These are phyloP conservation scores for Melinopterus prodromus DNA, from an alignment of 2,888 invertebrate species.

Conservation along the genomic window DNA sequence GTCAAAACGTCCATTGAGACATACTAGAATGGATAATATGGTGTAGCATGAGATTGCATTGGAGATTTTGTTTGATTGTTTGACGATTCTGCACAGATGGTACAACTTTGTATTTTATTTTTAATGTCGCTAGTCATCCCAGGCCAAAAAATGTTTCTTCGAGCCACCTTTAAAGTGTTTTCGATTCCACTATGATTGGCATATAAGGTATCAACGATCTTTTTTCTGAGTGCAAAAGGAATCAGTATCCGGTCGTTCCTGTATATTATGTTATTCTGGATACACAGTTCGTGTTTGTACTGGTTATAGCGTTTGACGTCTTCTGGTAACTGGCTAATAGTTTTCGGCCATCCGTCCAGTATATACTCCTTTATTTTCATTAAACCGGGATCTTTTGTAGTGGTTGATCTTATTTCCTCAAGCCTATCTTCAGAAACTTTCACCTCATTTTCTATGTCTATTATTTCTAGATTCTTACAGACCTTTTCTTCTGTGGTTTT, in stretches of 20 bases:
- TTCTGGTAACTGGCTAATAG: neutral
- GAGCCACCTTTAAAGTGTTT: neutral
- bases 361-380: conserved; percentile 7
- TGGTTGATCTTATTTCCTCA: neutral
- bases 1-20: conserved; percentile 10
- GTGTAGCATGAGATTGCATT: neutral
- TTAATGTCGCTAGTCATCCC: conserved; percentile 9
- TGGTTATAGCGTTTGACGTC: conserved; percentile 11
- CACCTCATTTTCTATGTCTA: neutral
- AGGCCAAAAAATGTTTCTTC: conserved; percentile 13
- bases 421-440: neutral
- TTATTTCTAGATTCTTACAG: neutral
- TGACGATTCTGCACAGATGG: neutral
- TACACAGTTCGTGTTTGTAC: conserved; percentile 15
- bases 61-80: neutral
- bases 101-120: conserved; percentile 4
- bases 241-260: neutral
- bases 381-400: neutral
- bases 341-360: conserved; percentile 8
- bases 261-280: conserved; percentile 11
- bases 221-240: neutral
- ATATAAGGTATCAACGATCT: neutral
- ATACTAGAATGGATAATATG: conserved; percentile 8
- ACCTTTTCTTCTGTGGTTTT: neutral
- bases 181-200: neutral